Conservation (phyloP, 2,113 vertebrate genomes). For the Onychorhynchus coronatus region DNA sequence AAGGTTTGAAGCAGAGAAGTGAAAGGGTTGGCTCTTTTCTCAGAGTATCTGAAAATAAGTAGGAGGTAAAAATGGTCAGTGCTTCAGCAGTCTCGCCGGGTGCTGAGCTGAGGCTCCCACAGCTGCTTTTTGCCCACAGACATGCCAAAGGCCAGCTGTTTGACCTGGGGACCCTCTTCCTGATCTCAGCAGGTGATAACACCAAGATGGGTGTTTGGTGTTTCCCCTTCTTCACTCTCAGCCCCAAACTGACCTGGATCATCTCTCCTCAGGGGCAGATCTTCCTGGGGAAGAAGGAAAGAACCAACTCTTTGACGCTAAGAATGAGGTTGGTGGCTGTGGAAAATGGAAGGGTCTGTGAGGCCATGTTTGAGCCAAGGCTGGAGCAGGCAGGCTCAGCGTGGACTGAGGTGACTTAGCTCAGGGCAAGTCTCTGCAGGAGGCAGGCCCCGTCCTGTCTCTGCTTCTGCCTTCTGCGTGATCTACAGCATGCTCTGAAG, state of each 20-base stretch:
- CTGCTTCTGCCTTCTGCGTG: accelerated
- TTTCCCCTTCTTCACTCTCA: neutral
- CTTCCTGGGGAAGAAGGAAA: neutral
- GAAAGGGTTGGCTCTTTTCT: neutral
- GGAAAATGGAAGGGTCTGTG: neutral
- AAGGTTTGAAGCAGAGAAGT: neutral
- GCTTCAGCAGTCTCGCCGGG: neutral
- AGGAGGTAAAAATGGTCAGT: neutral
- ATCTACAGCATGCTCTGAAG: accelerated
- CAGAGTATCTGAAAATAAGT: neutral
- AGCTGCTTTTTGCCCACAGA: neutral
- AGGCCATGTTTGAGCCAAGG: neutral
- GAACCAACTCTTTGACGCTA: neutral
- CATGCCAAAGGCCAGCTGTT: neutral
- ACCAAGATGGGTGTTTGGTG: neutral
- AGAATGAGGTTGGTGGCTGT: neutral
- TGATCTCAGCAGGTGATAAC: neutral
- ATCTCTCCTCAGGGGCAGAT: neutral
- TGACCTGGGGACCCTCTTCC: neutral
- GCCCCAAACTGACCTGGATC: neutral
- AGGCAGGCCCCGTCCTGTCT: neutral
- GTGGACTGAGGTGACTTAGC: neutral
- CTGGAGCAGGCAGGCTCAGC: neutral
- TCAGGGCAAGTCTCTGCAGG: neutral
- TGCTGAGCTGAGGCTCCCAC: neutral